phyloP scores from a whole-genome alignment of 2,888 invertebrate species.

The Drosophila neutralis region DNA sequence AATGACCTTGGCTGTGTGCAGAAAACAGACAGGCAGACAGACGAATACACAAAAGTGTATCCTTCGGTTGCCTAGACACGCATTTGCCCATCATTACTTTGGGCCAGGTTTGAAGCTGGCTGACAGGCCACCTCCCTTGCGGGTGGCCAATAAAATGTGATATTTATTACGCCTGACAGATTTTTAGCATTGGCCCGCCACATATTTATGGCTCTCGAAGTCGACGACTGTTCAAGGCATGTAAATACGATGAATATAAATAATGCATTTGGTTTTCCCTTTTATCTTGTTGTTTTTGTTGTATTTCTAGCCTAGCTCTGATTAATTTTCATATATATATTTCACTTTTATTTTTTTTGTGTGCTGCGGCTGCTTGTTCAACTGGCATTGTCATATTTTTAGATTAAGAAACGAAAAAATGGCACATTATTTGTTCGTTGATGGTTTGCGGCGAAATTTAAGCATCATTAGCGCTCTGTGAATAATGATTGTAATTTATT shows the following conservation, averaged over 20 bases:
- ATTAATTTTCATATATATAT: constrained; percentile 53
- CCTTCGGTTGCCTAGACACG: constrained; percentile 33
- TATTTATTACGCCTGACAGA: constrained; percentile 46
- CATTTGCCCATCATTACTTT: constrained; percentile 44
- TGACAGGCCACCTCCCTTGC: constrained; percentile 8
- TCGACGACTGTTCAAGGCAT: constrained; percentile 19
- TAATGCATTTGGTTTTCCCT: constrained; percentile 30
- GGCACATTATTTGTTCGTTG: constrained; percentile 28
- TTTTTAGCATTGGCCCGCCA: constrained; percentile 27
- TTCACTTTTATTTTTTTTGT: constrained; percentile 5
- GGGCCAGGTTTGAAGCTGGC: constrained; percentile 11
- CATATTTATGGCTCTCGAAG: constrained; percentile 40
- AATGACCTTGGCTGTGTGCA: constrained; percentile 39
- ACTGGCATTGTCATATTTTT: constrained; percentile 51
- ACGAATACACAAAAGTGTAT: constrained; percentile 16
- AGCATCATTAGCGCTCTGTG: constrained; percentile 61
- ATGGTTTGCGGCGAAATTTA: constrained; percentile 37
- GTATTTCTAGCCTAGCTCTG: constrained; percentile 34
- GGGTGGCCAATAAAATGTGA: constrained; percentile 53
- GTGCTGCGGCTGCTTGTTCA: constrained; percentile 16
- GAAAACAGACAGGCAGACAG: not conserved
- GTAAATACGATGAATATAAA: constrained; percentile 47
- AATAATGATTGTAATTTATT: constrained; percentile 59
- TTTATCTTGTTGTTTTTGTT: not conserved
- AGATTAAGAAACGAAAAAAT: constrained; percentile 21